A percentile compares a stretch with the other conserved stretches of the same genome.
Evolutionary conservation across 2,113 vertebrate genomes (phyloP).

Genomic region (Egretta garzetta): DNA sequence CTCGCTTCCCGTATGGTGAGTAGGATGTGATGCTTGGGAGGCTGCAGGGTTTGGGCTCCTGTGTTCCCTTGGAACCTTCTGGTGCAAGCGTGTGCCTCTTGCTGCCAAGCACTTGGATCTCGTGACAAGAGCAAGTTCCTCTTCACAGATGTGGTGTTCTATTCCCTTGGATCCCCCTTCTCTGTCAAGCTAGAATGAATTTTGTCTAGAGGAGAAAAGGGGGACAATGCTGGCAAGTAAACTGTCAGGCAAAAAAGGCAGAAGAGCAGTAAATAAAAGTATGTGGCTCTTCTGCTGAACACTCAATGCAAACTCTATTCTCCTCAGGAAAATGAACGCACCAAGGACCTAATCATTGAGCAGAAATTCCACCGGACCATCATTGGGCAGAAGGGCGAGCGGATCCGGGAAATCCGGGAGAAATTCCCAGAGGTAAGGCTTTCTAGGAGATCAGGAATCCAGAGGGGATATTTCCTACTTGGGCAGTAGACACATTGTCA

Average conservation of each 20-base stretch:
- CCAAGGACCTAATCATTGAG: slow-evolving; percentile 98
- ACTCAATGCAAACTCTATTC: rapidly evolving
- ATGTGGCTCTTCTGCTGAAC: background rate
- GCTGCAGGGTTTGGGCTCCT: background rate
- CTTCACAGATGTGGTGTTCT: background rate
- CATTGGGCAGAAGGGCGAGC: slow-evolving; percentile 98
- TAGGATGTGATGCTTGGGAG: background rate
- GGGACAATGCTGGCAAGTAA: background rate
- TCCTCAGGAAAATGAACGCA: slow-evolving; percentile 95
- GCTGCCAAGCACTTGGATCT: background rate
- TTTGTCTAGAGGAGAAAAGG: background rate
- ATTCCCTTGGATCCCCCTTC: background rate
- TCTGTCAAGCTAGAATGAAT: background rate
- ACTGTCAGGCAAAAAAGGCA: background rate
- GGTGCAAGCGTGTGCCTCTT: background rate
- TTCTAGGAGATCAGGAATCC: background rate
- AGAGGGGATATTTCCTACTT: background rate
- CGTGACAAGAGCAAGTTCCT: background rate
- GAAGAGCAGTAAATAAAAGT: background rate
- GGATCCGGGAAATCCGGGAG: slow-evolving; percentile 95
- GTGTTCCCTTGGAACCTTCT: background rate
- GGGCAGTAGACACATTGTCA: background rate
- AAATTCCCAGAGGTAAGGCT: slow-evolving; percentile 92
- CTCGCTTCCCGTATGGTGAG: slow-evolving; percentile 96
- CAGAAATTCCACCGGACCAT: slow-evolving; percentile 98